These are phyloP conservation scores for Anguilla megastoma DNA, from an alignment of 2,797 vertebrate species.

Conservation along the genomic window DNA sequence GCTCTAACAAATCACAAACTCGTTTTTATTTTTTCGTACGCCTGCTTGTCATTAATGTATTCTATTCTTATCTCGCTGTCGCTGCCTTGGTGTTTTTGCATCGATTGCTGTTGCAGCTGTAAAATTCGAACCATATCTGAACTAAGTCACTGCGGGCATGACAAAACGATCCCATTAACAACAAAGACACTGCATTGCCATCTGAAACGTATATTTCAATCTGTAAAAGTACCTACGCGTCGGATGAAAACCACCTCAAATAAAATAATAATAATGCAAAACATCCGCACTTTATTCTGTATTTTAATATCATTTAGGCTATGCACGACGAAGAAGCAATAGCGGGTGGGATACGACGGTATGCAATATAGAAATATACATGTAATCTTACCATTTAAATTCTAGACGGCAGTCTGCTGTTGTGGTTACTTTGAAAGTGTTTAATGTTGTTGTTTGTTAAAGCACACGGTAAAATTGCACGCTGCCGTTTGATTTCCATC, in stretches of 20 bases:
- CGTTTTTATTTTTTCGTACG: neutral
- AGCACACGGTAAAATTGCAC: slow-evolving; percentile 61
- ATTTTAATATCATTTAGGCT: slow-evolving; percentile 40
- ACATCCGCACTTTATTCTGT: slow-evolving; percentile 32
- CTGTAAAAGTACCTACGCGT: slow-evolving; percentile 4
- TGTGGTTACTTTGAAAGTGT: slow-evolving; percentile 51
- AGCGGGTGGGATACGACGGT: slow-evolving; percentile 55
- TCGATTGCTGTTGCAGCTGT: slow-evolving; percentile 55
- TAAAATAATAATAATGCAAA: neutral
- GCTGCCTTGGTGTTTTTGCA: slow-evolving; percentile 47
- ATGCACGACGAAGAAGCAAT: slow-evolving; percentile 48
- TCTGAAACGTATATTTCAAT: slow-evolving; percentile 16
- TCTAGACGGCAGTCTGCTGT: slow-evolving; percentile 65
- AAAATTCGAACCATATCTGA: slow-evolving; percentile 53
- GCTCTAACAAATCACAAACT: slow-evolving; percentile 3
- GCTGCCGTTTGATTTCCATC: slow-evolving; percentile 79
- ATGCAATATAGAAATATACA: slow-evolving; percentile 52
- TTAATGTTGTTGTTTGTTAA: slow-evolving; percentile 54
- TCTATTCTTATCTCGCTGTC: slow-evolving; percentile 44
- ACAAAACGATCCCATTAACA: slow-evolving; percentile 36
- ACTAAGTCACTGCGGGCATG: slow-evolving; percentile 58
- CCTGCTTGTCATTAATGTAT: slow-evolving; percentile 20
- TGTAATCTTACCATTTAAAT: slow-evolving; percentile 68
- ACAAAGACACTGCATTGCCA: slow-evolving; percentile 32
- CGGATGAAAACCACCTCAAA: slow-evolving; percentile 14